Base-by-base conservation (phyloP, 2,888 invertebrate species). In the Phaonia tiefii region DNA sequence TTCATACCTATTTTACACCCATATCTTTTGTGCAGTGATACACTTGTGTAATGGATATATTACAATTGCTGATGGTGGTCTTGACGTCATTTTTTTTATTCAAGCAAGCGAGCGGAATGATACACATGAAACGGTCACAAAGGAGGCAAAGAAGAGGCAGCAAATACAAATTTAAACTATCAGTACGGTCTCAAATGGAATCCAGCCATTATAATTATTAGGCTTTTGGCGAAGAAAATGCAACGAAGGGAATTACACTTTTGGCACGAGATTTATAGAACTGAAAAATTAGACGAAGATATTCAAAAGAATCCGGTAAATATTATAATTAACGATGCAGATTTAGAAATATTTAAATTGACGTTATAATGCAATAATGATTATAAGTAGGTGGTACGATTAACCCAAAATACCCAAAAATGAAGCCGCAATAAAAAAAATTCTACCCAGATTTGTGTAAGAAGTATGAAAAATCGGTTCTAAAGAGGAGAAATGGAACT, bases 11-110 rank as follows among this genome's bases (percentile, higher is more conserved):
- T n/a, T n/a, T n/a, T n/a, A n/a, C 49, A 49, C 49, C n/a, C n/a
- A 11, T 17, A 49, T 15, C 15, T 2, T 15, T 11, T 4, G n/a
- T 15, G 1, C 49, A 51, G 3, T 60, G 60, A 37, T 60, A 37
- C 46, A 4, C 3, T 26, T 26, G 37, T 60, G 60, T 63, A 63
- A 63, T 63, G 63, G 63, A 63, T 63, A 63, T 31, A 5, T 42
- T 63, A 37, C 63, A 63, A 63, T 63, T 63, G 20, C 10, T 54
- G 54, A 1, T 25, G 42, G 11, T 63, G 63, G 42, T 7, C 20
- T 42, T 63, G 42, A 42, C 63, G 63, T 63, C 63, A 31, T 31
- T 31, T 31, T 31, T 8, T 31, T 31, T 31, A 5, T 31, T 3
- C 31, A 31, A 31, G 8, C 31, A 3, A 31, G 8, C 31, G 31